Base-by-base conservation (phyloP, 2,888 invertebrate species). In the Pheosia tremula region DNA sequence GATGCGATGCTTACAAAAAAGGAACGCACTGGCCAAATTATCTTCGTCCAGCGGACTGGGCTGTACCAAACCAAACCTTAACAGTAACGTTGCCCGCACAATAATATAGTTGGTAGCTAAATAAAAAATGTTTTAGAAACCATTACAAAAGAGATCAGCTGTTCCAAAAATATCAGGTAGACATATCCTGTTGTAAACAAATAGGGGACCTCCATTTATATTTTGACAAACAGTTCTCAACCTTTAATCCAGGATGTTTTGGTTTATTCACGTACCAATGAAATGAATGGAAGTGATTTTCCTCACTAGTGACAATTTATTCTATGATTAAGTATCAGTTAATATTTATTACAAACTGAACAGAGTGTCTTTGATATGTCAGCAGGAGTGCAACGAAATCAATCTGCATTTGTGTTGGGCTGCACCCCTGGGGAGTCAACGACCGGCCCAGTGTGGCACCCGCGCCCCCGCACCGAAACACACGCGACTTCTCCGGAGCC, bases 401-500 rank as follows among this genome's bases (percentile, higher is more conserved):
- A 88, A 85, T 85, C 81, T 82, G 78, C 74, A 71, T 71, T 77
- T 70, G 71, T 76, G 77, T 71, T 79, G 69, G 83, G 84, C 81
- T 89, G 85, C 88, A 89, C 82, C 84, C 82, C 78, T 80, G 72
- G 78, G 78, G 86, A 85, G 90, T 90, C 91, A 92, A 89, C 84
- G 91, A 89, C 90, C 92, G 88, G 75, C 84, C 86, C 87, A 85
- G 84, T 87, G 85, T 78, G 74, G 77, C 79, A 77, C 77, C 81
- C 83, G 82, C 86, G 82, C 85, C 86, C 86, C 84, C 85, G 78
- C 78, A 78, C 75, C 73, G 70, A 74, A 77, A 81, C 80, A 83
- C 82, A 83, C 80, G 80, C 83, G 77, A 80, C 81, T 83, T 71
- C 83, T 85, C 84, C 71, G 86, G 88, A 85, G 86, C 87, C 88